A percentile compares a stretch with the other conserved stretches of the same genome.
Conservation (phyloP, 2,113 vertebrate genomes). For the Ammospiza caudacuta region DNA sequence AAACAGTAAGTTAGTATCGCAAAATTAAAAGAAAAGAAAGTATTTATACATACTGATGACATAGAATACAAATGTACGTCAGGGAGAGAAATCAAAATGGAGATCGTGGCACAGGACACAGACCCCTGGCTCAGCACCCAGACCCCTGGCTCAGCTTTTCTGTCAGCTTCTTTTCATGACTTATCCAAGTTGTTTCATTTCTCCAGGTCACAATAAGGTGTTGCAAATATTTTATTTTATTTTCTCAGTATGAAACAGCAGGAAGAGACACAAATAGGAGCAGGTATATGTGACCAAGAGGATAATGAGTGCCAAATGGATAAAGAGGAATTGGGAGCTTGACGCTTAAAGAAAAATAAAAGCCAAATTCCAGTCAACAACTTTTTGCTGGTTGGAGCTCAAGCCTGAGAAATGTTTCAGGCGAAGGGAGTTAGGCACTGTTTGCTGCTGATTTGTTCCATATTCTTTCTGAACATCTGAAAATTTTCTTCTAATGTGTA, state of each 20-base stretch:
- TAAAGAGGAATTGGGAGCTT: neutral
- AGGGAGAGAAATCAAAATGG: neutral
- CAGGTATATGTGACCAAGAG: neutral
- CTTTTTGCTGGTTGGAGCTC: neutral
- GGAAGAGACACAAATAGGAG: neutral
- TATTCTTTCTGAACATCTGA: neutral
- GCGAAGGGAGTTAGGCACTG: neutral
- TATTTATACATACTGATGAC: neutral
- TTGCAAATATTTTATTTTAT: neutral
- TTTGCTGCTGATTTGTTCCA: neutral
- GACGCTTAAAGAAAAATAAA: neutral
- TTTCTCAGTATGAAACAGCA: neutral
- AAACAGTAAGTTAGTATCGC: neutral
- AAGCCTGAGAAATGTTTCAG: neutral
- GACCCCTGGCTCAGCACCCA: neutral
- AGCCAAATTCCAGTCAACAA: neutral
- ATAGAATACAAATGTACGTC: neutral
- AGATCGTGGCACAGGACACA: neutral
- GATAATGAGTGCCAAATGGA: neutral
- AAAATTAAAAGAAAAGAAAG: neutral
- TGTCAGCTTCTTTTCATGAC: neutral
- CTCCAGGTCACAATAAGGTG: neutral
- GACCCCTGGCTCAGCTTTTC: neutral
- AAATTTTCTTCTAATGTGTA: neutral
- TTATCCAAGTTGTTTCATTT: neutral